phyloP scores from a whole-genome alignment of 2,113 vertebrate genomes.

The Sebastes fasciatus region DNA sequence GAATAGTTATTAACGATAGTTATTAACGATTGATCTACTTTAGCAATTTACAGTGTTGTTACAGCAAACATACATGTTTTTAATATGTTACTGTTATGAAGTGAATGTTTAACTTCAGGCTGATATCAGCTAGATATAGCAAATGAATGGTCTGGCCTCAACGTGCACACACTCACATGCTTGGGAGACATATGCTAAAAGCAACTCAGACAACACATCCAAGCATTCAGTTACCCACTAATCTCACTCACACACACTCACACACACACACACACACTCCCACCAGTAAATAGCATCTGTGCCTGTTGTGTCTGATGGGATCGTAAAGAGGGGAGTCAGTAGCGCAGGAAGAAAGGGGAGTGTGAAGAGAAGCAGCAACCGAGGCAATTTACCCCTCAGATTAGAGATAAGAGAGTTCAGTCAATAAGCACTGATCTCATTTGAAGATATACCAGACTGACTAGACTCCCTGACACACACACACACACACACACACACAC shows the following conservation, averaged over 20 bases:
- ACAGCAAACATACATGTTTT: neutral
- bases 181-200: neutral
- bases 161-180: neutral
- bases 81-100: neutral
- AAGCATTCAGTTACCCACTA: slow-evolving; percentile 18
- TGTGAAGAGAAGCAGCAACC: slow-evolving; percentile 72
- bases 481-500: slow-evolving; percentile 36
- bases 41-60: neutral
- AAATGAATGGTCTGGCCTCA: neutral
- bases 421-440: slow-evolving; percentile 86
- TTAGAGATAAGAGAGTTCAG: slow-evolving; percentile 84
- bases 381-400: slow-evolving; percentile 83
- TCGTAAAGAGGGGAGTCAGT: slow-evolving; percentile 77
- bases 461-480: slow-evolving; percentile 8
- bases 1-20: no score
- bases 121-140: neutral
- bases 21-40: no score
- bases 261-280: slow-evolving; percentile 35
- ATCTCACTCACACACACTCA: slow-evolving; percentile 29
- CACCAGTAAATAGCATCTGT: slow-evolving; percentile 78
- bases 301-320: slow-evolving; percentile 74
- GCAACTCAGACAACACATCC: slow-evolving; percentile 17
- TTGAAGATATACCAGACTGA: slow-evolving; percentile 82
- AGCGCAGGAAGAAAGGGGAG: slow-evolving; percentile 58
- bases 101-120: neutral